Base-by-base conservation (phyloP, 2,888 invertebrate species). In the Amphimallon solstitiale region DNA sequence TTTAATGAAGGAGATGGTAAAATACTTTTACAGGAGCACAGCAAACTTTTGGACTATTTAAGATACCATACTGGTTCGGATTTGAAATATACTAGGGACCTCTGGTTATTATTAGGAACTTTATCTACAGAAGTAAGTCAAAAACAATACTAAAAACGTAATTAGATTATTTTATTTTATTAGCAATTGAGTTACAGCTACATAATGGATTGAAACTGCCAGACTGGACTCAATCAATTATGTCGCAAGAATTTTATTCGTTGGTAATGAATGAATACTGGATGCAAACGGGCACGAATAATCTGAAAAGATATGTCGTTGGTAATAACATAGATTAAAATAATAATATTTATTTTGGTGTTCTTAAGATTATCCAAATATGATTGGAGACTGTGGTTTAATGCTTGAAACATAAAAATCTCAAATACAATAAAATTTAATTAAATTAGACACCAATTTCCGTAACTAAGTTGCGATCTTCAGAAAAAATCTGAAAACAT, bases 101-200 rank as follows among this genome's bases (percentile, higher is more conserved):
- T 48, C 6, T 64, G 64, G 64, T 4, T 48, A 7, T 12, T 35
- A 2, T 35, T 43, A 17, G 64, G 45, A 21, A 56, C 56, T 9
- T 37, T 64, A 48, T 14, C 2, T 7, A 37, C 64, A n/a, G 64
- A 64, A 46, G 64, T 64, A 35, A 43, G 12, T 43, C 3, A 43
- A 14, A 43, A 14, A 14, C n/a, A n/a, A n/a, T n/a, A 14, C 3
- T 43, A 43, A 14, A 14, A 12, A 43, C 1, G 9, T n/a, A n/a
- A n/a, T 43, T 14, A 43, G 14, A 43, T 29, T 29, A 5, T 29
- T n/a, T n/a, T 9, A 29, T 29, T 29, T 29, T n/a, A 9, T 43
- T 2, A n/a, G 7, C 15, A 1, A 15, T 43, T 43, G 12, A 40
- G 14, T 12, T 46, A 9, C 19, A 46, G 46, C 46, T 10, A n/a